Conservation (phyloP, 2,797 vertebrate genomes). For the Cygnus olor region DNA sequence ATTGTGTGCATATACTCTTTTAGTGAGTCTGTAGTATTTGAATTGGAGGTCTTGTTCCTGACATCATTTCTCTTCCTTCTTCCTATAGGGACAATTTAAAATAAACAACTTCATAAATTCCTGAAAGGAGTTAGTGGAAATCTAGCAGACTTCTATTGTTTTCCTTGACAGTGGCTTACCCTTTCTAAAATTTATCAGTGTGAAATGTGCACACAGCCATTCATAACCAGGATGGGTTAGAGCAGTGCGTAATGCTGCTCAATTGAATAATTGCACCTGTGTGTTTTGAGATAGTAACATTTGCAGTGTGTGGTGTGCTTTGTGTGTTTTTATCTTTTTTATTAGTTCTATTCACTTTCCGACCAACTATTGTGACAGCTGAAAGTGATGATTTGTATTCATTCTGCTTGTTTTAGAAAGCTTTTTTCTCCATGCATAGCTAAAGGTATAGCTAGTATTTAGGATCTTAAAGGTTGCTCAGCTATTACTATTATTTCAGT, state of each 20-base stretch:
- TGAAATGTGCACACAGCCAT: accelerated
- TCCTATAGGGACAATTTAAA: slow-evolving; percentile 13
- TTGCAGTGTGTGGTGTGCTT: neutral
- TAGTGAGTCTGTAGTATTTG: neutral
- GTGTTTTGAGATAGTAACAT: neutral
- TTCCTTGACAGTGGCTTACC: slow-evolving; percentile 26
- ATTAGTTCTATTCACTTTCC: neutral
- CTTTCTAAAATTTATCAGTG: neutral
- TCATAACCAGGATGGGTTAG: neutral
- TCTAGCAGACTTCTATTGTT: neutral
- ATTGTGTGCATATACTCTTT: neutral
- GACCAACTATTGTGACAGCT: neutral
- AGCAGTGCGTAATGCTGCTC: neutral
- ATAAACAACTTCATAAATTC: slow-evolving; percentile 29
- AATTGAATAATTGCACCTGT: too few relatives aligned
- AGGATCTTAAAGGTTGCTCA: neutral
- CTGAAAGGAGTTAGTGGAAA: slow-evolving; percentile 28
- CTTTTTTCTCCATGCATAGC: accelerated
- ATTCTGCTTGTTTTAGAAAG: neutral
- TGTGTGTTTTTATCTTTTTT: neutral
- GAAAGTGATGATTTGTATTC: neutral
- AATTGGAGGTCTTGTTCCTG: slow-evolving; percentile 15
- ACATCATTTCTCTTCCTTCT: neutral
- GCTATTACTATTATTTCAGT: neutral
- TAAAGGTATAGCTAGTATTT: neutral